A percentile compares a stretch with the other conserved stretches of the same genome.
Evolutionary conservation across 2,888 invertebrate species (phyloP).

Genomic region (Sinodicranocentrus sp.): DNA sequence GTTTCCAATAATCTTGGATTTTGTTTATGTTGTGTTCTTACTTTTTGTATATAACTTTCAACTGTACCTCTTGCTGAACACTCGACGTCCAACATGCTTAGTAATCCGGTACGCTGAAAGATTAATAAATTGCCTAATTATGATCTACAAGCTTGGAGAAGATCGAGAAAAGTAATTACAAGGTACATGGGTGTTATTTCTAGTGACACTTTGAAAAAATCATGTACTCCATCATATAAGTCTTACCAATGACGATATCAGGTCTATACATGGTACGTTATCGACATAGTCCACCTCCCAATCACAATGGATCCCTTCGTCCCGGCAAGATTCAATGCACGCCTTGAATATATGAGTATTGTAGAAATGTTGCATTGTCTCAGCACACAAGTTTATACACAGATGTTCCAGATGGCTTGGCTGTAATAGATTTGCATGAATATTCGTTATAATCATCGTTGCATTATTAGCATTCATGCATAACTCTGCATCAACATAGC

Average conservation of each 20-base stretch:
- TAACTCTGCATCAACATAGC: too few species aligned
- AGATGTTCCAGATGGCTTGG: slow-evolving; percentile 94
- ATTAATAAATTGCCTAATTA: not conserved
- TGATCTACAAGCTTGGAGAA: not conserved
- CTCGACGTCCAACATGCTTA: slow-evolving; percentile 95
- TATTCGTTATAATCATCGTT: not conserved
- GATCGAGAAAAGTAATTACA: too few species aligned
- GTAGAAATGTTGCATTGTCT: slow-evolving; percentile 98
- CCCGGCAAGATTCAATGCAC: slow-evolving; percentile 94
- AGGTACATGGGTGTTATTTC: too few species aligned
- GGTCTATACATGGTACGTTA: slow-evolving; percentile 96
- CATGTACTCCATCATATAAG: not conserved
- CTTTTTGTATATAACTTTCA: slow-evolving; percentile 89
- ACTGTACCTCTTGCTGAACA: slow-evolving; percentile 90
- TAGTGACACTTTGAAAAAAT: not conserved
- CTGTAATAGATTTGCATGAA: slow-evolving; percentile 77
- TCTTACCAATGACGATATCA: slow-evolving; percentile 90
- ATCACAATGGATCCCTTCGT: slow-evolving; percentile 94
- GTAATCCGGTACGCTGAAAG: slow-evolving; percentile 87
- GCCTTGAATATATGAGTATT: slow-evolving; percentile 98
- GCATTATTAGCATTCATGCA: too few species aligned
- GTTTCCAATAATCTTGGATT: slow-evolving; percentile 90
- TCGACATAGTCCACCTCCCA: slow-evolving; percentile 96
- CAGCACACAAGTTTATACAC: slow-evolving; percentile 96
- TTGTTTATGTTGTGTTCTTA: slow-evolving; percentile 88